phyloP scores from a whole-genome alignment of 1,140 invertebrate species.

The Drosophila leontia region DNA sequence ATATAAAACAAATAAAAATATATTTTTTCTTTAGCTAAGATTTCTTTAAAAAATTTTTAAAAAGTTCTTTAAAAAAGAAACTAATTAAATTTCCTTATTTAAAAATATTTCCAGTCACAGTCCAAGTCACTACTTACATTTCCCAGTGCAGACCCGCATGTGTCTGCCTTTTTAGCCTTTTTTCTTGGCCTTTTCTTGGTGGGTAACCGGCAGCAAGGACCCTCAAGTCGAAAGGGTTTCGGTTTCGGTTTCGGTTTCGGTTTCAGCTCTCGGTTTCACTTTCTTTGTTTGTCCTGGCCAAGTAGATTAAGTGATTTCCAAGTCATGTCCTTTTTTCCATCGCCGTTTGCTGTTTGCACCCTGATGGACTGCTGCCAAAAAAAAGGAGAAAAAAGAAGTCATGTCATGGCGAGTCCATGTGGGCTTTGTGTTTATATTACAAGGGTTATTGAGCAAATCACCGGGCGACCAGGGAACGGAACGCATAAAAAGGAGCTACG shows the following conservation, averaged over 20 bases:
- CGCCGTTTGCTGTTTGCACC: slow-evolving; percentile 18
- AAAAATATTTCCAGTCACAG: too few species aligned
- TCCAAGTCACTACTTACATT: background rate
- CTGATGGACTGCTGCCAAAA: slow-evolving; percentile 80
- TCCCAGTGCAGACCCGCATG: slow-evolving; percentile 23
- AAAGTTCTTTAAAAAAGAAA: background rate
- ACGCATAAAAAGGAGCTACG: slow-evolving; percentile 50
- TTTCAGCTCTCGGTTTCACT: slow-evolving; percentile 43
- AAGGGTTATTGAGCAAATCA: slow-evolving; percentile 85
- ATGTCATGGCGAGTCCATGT: slow-evolving; percentile 57
- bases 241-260: slow-evolving; percentile 47
- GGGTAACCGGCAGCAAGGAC: slow-evolving; percentile 6
- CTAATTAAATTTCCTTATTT: too few species aligned
- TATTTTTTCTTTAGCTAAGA: background rate
- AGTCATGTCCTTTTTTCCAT: slow-evolving; percentile 75
- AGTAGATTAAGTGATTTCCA: slow-evolving; percentile 83
- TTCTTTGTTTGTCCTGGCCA: slow-evolving; percentile 55
- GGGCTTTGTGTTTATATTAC: slow-evolving; percentile 75
- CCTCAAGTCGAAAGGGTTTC: slow-evolving; percentile 58
- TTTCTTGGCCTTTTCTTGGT: slow-evolving; percentile 27
- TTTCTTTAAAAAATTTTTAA: background rate
- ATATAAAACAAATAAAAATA: too few species aligned
- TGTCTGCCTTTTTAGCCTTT: slow-evolving; percentile 38
- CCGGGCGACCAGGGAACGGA: slow-evolving; percentile 48
- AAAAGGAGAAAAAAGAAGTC: slow-evolving; percentile 55